Evolutionary conservation across 1,140 invertebrate species (phyloP).

Genomic region (Bombus picipes): DNA sequence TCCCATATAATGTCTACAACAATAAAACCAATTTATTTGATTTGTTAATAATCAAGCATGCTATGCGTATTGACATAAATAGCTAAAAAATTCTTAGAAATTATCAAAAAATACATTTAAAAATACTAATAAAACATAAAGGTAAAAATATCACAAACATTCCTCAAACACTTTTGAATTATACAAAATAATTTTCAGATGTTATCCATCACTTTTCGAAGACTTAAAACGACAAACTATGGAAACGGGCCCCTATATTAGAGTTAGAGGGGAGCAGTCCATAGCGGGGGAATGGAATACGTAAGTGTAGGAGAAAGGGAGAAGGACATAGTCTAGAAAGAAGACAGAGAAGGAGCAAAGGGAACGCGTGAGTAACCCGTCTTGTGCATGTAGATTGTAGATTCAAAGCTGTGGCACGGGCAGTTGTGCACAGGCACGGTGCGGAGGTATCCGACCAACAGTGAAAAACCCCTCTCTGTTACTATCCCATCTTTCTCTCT

Average conservation of each 20-base stretch:
- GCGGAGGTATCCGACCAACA: slow-evolving; percentile 54
- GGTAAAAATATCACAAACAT: neutral
- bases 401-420: slow-evolving; percentile 41
- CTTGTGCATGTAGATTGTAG: slow-evolving; percentile 29
- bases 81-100: neutral
- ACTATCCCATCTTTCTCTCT: slow-evolving; percentile 33
- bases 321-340: neutral
- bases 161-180: neutral
- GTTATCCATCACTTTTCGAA: slow-evolving; percentile 1
- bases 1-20: neutral
- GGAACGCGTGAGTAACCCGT: slow-evolving; percentile 42
- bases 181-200: neutral
- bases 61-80: too few relatives aligned
- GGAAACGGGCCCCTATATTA: slow-evolving; percentile 21
- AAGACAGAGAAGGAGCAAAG: neutral
- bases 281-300: slow-evolving; percentile 9
- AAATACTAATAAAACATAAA: slow-evolving; percentile 36
- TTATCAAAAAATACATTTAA: neutral
- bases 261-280: neutral
- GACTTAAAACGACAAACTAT: neutral
- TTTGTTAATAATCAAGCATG: neutral
- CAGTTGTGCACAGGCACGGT: slow-evolving; percentile 49
- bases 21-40: neutral
- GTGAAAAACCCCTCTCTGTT: slow-evolving; percentile 54
- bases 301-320: neutral